These are phyloP conservation scores for Drosophila novamexicana DNA, from an alignment of 1,140 invertebrate species.

Conservation along the genomic window DNA sequence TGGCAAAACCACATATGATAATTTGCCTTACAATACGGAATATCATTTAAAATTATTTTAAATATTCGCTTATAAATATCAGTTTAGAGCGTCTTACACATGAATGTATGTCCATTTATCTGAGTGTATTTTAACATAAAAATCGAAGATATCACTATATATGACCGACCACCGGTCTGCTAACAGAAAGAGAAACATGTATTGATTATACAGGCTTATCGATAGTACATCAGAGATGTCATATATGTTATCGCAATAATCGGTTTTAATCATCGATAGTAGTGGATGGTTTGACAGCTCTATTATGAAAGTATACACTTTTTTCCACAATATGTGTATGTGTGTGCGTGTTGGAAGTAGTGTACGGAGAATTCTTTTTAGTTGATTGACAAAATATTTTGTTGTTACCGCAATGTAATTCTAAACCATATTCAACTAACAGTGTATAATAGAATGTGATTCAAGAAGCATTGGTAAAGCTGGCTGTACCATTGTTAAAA, in stretches of 20 bases:
- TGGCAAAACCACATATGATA: too few species aligned
- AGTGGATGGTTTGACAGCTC: background rate
- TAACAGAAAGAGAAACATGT: background rate
- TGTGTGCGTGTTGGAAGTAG: constrained; percentile 14
- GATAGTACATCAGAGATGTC: background rate
- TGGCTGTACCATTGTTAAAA: constrained; percentile 12
- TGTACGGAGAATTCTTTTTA: background rate
- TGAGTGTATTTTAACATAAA: too few species aligned
- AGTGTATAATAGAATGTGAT: constrained; percentile 18
- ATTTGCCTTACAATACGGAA: too few species aligned
- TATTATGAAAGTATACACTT: constrained; percentile 35
- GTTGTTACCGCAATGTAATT: constrained; percentile 2
- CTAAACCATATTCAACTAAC: background rate
- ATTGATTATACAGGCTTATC: background rate
- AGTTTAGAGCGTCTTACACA: too few species aligned
- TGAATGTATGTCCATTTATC: too few species aligned
- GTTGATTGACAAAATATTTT: background rate
- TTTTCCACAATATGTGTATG: constrained; percentile 16
- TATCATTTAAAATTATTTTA: too few species aligned
- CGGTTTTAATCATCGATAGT: background rate
- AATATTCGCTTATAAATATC: too few species aligned
- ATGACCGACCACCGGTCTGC: too few species aligned
- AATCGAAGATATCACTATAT: too few species aligned
- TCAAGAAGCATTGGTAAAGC: background rate
- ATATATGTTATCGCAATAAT: background rate